Base-by-base conservation (phyloP, 2,797 vertebrate species). In the Sebastes wilsoni region DNA sequence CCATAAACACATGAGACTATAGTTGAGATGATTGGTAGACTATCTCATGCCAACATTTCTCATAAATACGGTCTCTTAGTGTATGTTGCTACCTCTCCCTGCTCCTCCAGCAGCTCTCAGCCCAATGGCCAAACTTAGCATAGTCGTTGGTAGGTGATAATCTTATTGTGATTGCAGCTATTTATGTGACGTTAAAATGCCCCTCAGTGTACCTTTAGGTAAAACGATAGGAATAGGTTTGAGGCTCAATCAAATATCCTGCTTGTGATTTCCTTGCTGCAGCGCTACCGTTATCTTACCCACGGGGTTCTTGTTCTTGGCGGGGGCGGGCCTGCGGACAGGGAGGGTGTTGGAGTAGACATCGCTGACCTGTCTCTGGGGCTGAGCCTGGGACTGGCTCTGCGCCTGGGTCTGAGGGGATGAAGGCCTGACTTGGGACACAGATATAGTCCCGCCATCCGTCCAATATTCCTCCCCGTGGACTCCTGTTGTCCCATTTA, bases 281-380 rank as follows among this genome's bases (percentile, higher is more conserved):
- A 46, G 32, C 20, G 61, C 42, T 49, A 49, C 42, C 42, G 83
- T 80, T 65, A 64, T 77, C 93, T 94, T 89, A 94, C 93, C 94
- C 76, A 95, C 94, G 11, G 94, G 93, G 86, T 95, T 97, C 96
- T 98, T 99, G 95, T 96, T 98, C 94, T 99, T 99, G 66, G 98
- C 96, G 0, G 97, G 90, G 78, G 97, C 97, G 0, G 97, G 98
- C 96, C 98, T 97, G 96, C 98, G 98, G 86, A 99, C 98, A 1
- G 98, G 98, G 75, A 99, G 97, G 2, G 98, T 99, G 89, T 99
- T 99, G 93, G 98, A 99, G 92, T 99, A 99, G 72, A 98, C 98
- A 79, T 99, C 98, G 65, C 97, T 99, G 96, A 99, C 96, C 94
- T 99, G 98, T 95, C 97, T 97, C 95, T 98, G 98, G 59, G 97